Percentiles rank a stretch among this genome's conserved stretches.
Evolutionary conservation across 2,113 vertebrate genomes (phyloP).

Genomic region (Bos taurus): ARS-UCD2.0 NC_037336.1:93596501-93597000

Average conservation of each 20-base stretch:
- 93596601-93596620: slow-evolving; percentile 85
- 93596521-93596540: slow-evolving; percentile 76
- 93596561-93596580: slow-evolving; percentile 82
- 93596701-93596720: slow-evolving; percentile 59
- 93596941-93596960: background rate
- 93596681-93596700: slow-evolving; percentile 70
- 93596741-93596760: background rate
- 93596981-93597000: background rate
- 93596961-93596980: background rate
- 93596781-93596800: background rate
- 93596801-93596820: background rate
- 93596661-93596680: slow-evolving; percentile 74
- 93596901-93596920: background rate
- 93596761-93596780: slow-evolving; percentile 3
- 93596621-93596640: slow-evolving; percentile 79
- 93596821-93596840: background rate
- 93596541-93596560: slow-evolving; percentile 77
- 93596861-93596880: background rate
- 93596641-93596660: slow-evolving; percentile 71
- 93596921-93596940: background rate
- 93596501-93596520: slow-evolving; percentile 78
- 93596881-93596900: rapidly evolving
- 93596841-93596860: background rate
- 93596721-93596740: background rate
- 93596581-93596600: slow-evolving; percentile 82